Percentiles rank a stretch among this genome's conserved stretches.
Conservation (phyloP, 2,797 vertebrate species). For the Vultur gryphus region DNA sequence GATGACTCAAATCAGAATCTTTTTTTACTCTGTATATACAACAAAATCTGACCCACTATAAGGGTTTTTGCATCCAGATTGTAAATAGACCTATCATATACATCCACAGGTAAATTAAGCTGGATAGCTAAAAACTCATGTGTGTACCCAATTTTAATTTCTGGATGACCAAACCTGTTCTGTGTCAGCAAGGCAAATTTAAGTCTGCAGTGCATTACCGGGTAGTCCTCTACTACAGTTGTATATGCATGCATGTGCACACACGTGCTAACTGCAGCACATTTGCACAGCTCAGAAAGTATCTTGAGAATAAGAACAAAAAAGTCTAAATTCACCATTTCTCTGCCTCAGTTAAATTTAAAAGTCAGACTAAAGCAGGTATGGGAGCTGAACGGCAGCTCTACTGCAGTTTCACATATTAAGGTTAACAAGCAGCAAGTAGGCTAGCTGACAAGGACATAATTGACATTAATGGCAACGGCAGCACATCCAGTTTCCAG, state of each 20-base stretch:
- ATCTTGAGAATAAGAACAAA: not conserved
- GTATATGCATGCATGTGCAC: fast-evolving
- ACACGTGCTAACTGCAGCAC: not conserved
- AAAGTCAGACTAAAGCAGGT: not conserved
- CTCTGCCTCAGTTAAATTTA: not conserved
- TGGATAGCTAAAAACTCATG: not conserved
- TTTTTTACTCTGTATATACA: not conserved
- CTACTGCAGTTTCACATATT: not conserved
- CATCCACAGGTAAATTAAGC: not conserved
- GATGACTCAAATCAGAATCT: not conserved
- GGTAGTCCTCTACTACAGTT: not conserved
- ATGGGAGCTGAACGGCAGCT: not conserved
- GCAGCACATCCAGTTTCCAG: not conserved
- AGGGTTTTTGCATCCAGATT: not conserved
- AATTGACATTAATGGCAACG: not conserved
- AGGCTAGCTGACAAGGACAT: not conserved
- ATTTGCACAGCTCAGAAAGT: not conserved
- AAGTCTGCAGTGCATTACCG: not conserved
- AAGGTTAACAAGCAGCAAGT: not conserved
- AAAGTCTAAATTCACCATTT: not conserved
- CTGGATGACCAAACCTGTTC: not conserved
- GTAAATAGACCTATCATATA: not conserved
- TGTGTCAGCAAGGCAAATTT: not conserved
- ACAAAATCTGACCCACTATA: not conserved
- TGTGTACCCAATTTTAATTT: not conserved